Evolutionary conservation across 2,113 vertebrate species (phyloP), one percentile per base, ranked within the genome.

Genomic region (Ranitomeya variabilis): DNA sequence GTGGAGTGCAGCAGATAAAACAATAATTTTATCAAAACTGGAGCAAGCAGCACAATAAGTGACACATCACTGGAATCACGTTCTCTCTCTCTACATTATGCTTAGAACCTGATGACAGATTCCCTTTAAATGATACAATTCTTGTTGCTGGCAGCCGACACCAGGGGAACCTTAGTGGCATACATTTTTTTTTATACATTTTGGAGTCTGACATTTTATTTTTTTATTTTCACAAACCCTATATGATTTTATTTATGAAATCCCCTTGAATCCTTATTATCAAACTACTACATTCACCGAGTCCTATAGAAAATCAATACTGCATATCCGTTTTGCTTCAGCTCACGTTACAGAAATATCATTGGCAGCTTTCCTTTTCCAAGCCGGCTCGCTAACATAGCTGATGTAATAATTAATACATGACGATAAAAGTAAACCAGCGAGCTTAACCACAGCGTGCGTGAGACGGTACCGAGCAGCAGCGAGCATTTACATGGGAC

Each of bases 331-430:
- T 52, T 52, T 55, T 71, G 18, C 52, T 59, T 23, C 45, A 71
- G 55, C 31, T 69, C n/a, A 71, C 71, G n/a, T 57, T 45, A 21
- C 14, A 8, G 45, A 31, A 57, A 55, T 45, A 80, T n/a, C 66
- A 67, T 31, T 87, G 86, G 51, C 76, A 80, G 86, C 57, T 31
- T 83, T 83, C 60, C 18, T 45, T 83, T 45, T 83, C 19, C 80
- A 51, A 66, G 76, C 62, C 37, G 77, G 15, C 77, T 73, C 52
- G 54, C 52, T 18, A 13, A 6, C 15, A 23, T 81, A 64, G 78
- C 86, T 71, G 86, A 57, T 80, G 86, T 87, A 81, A 69, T 87
- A 67, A 87, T 87, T 81, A 87, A 57, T 81, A 71, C 23, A 81
- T 81, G 52, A 80, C 45, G 64, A 80, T 85, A 76, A 76, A 26